Conservation (phyloP, 2,888 invertebrate genomes). For the Ophioninae sp. region DNA sequence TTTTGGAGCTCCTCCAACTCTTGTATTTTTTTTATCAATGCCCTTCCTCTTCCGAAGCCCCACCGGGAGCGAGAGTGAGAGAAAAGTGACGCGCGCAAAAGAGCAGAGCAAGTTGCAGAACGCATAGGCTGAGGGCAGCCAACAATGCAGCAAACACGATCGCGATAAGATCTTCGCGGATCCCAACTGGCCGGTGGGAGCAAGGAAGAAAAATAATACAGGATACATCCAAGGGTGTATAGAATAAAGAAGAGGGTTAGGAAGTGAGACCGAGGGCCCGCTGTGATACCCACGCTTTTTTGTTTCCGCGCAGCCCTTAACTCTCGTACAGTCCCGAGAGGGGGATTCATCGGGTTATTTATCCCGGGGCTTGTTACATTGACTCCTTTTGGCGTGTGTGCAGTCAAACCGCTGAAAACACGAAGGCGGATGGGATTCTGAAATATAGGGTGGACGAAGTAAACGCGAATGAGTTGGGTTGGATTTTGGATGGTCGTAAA, state of each 20-base stretch:
- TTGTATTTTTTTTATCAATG: no score
- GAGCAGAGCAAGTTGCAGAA: constrained; percentile 49
- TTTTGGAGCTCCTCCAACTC: no score
- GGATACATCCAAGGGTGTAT: constrained; percentile 12
- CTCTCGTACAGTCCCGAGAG: neutral
- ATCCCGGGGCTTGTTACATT: constrained; percentile 29
- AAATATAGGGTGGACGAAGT: neutral
- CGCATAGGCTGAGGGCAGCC: constrained; percentile 61
- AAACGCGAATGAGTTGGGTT: constrained; percentile 6
- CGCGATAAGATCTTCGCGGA: constrained; percentile 75
- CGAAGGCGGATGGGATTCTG: neutral
- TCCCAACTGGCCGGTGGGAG: constrained; percentile 65
- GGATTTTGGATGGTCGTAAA: constrained; percentile 8
- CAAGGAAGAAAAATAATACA: constrained; percentile 54
- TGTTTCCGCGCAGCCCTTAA: constrained; percentile 70
- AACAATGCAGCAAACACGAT: constrained; percentile 75
- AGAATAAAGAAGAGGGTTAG: constrained; percentile 21
- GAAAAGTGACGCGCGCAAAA: constrained; percentile 24
- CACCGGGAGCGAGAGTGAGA: constrained; percentile 27
- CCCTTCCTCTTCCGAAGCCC: no score
- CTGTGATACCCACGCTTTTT: constrained; percentile 76
- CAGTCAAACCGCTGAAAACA: constrained; percentile 29
- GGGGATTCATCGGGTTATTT: constrained; percentile 22
- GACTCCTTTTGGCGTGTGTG: constrained; percentile 17
- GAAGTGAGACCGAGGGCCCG: constrained; percentile 70